phyloP scores from a whole-genome alignment of 1,140 invertebrate genomes.

The Vanessa atalanta region DNA sequence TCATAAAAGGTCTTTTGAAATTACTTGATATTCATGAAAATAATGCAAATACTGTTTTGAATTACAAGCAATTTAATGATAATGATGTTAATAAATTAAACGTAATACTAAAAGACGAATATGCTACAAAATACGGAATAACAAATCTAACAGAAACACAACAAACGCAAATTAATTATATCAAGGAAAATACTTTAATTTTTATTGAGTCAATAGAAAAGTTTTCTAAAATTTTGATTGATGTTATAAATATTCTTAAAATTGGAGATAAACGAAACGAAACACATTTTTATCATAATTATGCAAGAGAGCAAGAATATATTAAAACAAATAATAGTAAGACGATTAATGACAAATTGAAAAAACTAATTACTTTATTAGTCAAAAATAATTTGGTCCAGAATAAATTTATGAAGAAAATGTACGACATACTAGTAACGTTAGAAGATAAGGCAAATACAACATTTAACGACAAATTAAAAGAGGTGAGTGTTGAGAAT shows the following conservation, averaged over 20 bases:
- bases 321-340: slow-evolving; percentile 28
- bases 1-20: slow-evolving; percentile 60
- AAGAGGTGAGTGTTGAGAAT: slow-evolving; percentile 38
- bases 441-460: slow-evolving; percentile 42
- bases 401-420: slow-evolving; percentile 60
- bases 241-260: slow-evolving; percentile 53
- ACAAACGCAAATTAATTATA: slow-evolving; percentile 53
- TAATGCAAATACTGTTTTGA: slow-evolving; percentile 13
- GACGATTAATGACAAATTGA: slow-evolving; percentile 37
- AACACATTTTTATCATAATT: slow-evolving; percentile 22
- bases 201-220: slow-evolving; percentile 60
- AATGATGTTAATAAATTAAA: slow-evolving; percentile 54
- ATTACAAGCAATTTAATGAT: slow-evolving; percentile 30
- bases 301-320: slow-evolving; percentile 18
- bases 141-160: slow-evolving; percentile 44
- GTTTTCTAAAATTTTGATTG: slow-evolving; percentile 57
- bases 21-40: slow-evolving; percentile 46
- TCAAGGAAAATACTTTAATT: slow-evolving; percentile 56
- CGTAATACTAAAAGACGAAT: slow-evolving; percentile 48
- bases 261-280: slow-evolving; percentile 28
- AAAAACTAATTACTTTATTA: slow-evolving; percentile 53
- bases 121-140: slow-evolving; percentile 25
- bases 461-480: slow-evolving; percentile 17
- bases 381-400: slow-evolving; percentile 59
- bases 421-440: slow-evolving; percentile 51